Base-by-base conservation (phyloP, 2,888 invertebrate genomes). In the Apocheima hispidaria region DNA sequence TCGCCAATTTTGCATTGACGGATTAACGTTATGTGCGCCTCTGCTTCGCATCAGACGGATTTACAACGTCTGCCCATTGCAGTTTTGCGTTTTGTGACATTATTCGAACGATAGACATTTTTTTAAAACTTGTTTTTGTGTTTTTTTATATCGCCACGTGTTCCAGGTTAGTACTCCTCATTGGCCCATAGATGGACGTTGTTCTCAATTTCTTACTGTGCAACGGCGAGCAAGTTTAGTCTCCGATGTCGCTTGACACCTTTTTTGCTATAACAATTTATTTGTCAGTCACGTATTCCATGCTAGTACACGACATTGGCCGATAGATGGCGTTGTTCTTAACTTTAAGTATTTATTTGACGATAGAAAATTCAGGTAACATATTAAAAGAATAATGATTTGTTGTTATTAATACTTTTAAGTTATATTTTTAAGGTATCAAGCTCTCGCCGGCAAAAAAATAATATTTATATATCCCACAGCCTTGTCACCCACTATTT, bases 61-160 rank as follows among this genome's bases (percentile, higher is more conserved):
- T n/a, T n/a, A n/a, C n/a, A n/a, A n/a, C n/a, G n/a, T n/a, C n/a
- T n/a, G n/a, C n/a, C n/a, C n/a, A n/a, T n/a, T n/a, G n/a, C n/a
- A n/a, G n/a, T n/a, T n/a, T n/a, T n/a, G n/a, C n/a, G n/a, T n/a
- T n/a, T n/a, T n/a, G n/a, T n/a, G n/a, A n/a, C n/a, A n/a, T n/a
- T n/a, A n/a, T n/a, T n/a, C n/a, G n/a, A n/a, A n/a, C n/a, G n/a
- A n/a, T n/a, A n/a, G n/a, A n/a, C n/a, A n/a, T n/a, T n/a, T n/a
- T n/a, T n/a, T n/a, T n/a, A n/a, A n/a, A n/a, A n/a, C n/a, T n/a
- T n/a, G n/a, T n/a, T n/a, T n/a, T n/a, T n/a, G n/a, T n/a, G n/a
- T n/a, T n/a, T n/a, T n/a, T n/a, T n/a, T n/a, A n/a, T 98, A 98
- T 86, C 92, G 96, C 66, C 98, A 98, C 82, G 97, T 99, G 65